Evolutionary conservation across 92 coral and sea anemone species (phyloP), one percentile per base, ranked within the genome.

Genomic region (Siderastrea siderea): DNA sequence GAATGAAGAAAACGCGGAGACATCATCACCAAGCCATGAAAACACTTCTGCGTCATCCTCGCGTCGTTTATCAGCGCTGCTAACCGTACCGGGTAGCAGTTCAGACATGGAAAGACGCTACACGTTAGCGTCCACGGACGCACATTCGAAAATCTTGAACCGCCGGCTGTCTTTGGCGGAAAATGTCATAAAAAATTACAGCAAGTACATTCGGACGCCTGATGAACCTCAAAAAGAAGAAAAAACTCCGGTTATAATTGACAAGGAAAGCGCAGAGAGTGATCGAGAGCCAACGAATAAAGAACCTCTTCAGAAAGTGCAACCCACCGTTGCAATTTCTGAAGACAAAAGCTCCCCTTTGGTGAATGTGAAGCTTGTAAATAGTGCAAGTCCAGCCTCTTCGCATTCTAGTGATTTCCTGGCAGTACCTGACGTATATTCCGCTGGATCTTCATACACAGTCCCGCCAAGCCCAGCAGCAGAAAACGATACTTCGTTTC

Each of bases 91-190:
- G 4, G 66, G 60, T 44, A 62, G 61, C 7, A 19, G 45, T 11
- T 7, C 12, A n/a, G 76, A 60, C 4, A 2, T 81, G 16, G 87
- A 72, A 49, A 74, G 63, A 53, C 69, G 44, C 14, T 89, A 75
- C 58, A 83, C 84, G 6, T 68, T 89, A 7, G 62, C 65, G 10
- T 89, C 89, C 8, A 67, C 71, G 15, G 86, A 88, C 81, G 89
- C 78, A 4, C 92, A 89, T 77, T 73, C 83, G 15, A 75, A 68
- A 55, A 84, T 84, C 54, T 49, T 89, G 46, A 89, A 83, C 79
- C 87, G 92, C 14, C 79, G 92, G 45, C 79, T 89, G 4, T 83
- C 92, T 0, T 67, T 89, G 79, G 92, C 92, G 11, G 92, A 89
- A 61, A 89, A 68, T 69, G 92, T 89, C 59, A 89, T 74, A 6